Conservation (phyloP, 1,140 invertebrate genomes). For the Lanistes nyassanus region DNA sequence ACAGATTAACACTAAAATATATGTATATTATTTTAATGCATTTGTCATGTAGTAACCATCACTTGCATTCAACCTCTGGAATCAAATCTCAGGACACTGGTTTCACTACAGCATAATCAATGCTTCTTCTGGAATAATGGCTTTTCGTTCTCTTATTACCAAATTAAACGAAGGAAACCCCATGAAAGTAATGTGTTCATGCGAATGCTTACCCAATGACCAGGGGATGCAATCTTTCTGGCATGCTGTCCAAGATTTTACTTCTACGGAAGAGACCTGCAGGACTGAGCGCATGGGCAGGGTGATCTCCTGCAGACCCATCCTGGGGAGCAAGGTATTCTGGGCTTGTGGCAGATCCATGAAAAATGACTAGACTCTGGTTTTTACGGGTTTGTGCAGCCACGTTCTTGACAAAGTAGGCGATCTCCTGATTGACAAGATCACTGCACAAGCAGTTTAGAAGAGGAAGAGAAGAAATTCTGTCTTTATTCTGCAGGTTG, state of each 20-base stretch:
- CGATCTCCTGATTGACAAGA: constrained; percentile 52
- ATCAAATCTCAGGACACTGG: too few species aligned
- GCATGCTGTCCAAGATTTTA: constrained; percentile 31
- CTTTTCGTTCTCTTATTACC: too few species aligned
- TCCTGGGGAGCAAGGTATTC: constrained; percentile 15
- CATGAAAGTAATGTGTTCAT: not conserved
- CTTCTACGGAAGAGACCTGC: constrained; percentile 43
- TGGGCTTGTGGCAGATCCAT: constrained; percentile 1
- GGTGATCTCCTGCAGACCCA: not conserved
- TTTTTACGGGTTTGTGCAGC: constrained; percentile 19
- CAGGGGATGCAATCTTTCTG: constrained; percentile 23
- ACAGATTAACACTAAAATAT: too few species aligned
- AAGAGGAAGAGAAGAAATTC: constrained; percentile 40
- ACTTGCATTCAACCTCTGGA: too few species aligned
- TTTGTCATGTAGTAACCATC: too few species aligned
- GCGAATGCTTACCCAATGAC: constrained; percentile 23
- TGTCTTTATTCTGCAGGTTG: constrained; percentile 30
- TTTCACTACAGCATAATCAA: too few species aligned
- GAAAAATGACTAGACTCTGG: constrained; percentile 30
- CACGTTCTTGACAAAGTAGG: constrained; percentile 28
- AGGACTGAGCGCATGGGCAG: constrained; percentile 9
- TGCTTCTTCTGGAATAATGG: too few species aligned
- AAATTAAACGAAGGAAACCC: too few species aligned
- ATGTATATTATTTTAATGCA: too few species aligned
- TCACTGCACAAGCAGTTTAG: constrained; percentile 36